A percentile compares a stretch with the other conserved stretches of the same genome.
Conservation (phyloP, 1,140 invertebrate genomes). For the Bombus difficillimus region DNA sequence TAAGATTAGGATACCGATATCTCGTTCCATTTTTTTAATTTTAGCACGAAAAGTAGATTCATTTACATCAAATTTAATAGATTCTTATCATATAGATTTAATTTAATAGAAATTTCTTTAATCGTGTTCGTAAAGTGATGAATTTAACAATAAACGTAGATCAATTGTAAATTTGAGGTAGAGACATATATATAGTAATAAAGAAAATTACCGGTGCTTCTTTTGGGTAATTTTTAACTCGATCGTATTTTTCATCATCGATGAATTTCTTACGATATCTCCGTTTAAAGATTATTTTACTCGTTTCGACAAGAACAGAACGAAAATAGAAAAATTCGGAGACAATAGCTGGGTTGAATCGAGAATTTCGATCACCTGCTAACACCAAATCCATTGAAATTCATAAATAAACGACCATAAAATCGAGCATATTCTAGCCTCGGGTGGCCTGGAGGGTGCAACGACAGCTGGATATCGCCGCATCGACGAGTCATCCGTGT, state of each 20-base stretch:
- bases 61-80: no score
- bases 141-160: no score
- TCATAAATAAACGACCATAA: constrained; percentile 25
- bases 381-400: neutral
- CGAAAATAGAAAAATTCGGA: neutral
- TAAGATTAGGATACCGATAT: no score
- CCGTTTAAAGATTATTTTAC: neutral
- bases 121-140: no score
- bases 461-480: neutral
- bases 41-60: no score
- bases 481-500: neutral
- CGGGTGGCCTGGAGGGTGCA: neutral
- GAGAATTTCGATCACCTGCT: neutral
- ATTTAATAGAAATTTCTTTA: no score
- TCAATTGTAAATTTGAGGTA: no score
- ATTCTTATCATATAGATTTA: no score
- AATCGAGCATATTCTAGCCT: neutral
- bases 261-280: neutral
- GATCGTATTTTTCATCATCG: neutral
- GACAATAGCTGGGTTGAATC: neutral
- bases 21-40: no score
- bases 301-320: neutral
- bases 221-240: neutral
- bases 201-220: no score
- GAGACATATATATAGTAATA: neutral